A percentile compares a stretch with the other conserved stretches of the same genome.
phyloP scores from a whole-genome alignment of 2,113 vertebrate genomes.

The Elephantulus edwardii region DNA sequence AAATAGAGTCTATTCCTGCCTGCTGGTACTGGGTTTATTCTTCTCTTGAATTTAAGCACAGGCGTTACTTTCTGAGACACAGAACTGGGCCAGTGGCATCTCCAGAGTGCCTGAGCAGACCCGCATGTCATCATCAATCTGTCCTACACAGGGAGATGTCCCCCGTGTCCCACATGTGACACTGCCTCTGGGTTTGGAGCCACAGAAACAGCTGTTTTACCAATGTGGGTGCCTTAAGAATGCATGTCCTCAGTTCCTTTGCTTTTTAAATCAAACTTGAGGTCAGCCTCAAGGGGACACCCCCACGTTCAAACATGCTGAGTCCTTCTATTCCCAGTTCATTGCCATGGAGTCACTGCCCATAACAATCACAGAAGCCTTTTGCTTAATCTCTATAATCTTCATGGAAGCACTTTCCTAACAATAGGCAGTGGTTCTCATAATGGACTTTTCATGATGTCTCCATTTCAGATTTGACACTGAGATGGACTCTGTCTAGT shows the following conservation, averaged over 20 bases:
- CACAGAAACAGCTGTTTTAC: rapidly evolving
- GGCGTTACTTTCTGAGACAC: not conserved
- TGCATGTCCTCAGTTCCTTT: not conserved
- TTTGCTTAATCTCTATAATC: not conserved
- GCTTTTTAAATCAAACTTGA: not conserved
- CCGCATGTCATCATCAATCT: not conserved
- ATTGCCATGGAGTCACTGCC: not conserved
- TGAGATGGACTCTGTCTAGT: not conserved
- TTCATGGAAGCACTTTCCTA: not conserved
- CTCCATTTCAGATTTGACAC: not conserved
- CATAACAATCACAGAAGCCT: not conserved
- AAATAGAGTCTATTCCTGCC: rapidly evolving
- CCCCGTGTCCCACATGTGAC: not conserved
- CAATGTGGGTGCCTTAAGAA: not conserved
- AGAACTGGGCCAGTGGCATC: not conserved
- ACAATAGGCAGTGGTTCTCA: not conserved
- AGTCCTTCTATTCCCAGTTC: not conserved
- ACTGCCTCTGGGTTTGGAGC: not conserved
- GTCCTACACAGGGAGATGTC: not conserved
- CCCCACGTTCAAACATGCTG: not conserved
- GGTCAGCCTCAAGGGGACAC: not conserved
- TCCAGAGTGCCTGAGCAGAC: not conserved
- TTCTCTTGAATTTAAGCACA: not conserved
- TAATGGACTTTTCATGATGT: not conserved
- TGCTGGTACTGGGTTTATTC: not conserved